Conservation (phyloP, 2,888 invertebrate species). For the Argyra leucocephala region DNA sequence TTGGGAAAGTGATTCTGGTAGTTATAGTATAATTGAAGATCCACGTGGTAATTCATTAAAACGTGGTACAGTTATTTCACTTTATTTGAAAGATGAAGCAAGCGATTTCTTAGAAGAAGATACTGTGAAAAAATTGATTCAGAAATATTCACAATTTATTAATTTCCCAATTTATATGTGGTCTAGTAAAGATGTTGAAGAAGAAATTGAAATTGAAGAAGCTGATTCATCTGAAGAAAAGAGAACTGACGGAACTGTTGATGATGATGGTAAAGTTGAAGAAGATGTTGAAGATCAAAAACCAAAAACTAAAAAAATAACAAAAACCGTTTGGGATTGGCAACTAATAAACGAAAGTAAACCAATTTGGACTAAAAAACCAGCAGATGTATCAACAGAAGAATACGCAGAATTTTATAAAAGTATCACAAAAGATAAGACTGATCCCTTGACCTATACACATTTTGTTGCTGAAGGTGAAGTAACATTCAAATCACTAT, state of each 20-base stretch:
- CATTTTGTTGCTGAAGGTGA: constrained; percentile 99
- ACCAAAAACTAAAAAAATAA: constrained; percentile 76
- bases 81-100: constrained; percentile 94
- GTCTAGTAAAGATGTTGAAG: constrained; percentile 66
- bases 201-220: constrained; percentile 58
- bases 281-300: constrained; percentile 59
- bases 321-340: constrained; percentile 98
- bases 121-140: constrained; percentile 80
- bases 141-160: constrained; percentile 99
- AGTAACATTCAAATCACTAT: constrained; percentile 93
- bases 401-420: constrained; percentile 96
- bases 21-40: constrained; percentile 84
- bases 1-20: constrained; percentile 93
- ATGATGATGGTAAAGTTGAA: constrained; percentile 54
- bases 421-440: constrained; percentile 79
- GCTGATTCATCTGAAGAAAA: constrained; percentile 48
- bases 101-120: constrained; percentile 89
- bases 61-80: constrained; percentile 76
- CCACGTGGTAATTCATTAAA: constrained; percentile 85
- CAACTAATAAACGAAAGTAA: constrained; percentile 91
- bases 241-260: constrained; percentile 47
- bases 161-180: constrained; percentile 97
- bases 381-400: constrained; percentile 68
- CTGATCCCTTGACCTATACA: constrained; percentile 67
- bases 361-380: constrained; percentile 96